These are phyloP conservation scores for Ploceus nigricollis DNA, from an alignment of 2,113 vertebrate genomes.

Conservation along the genomic window DNA sequence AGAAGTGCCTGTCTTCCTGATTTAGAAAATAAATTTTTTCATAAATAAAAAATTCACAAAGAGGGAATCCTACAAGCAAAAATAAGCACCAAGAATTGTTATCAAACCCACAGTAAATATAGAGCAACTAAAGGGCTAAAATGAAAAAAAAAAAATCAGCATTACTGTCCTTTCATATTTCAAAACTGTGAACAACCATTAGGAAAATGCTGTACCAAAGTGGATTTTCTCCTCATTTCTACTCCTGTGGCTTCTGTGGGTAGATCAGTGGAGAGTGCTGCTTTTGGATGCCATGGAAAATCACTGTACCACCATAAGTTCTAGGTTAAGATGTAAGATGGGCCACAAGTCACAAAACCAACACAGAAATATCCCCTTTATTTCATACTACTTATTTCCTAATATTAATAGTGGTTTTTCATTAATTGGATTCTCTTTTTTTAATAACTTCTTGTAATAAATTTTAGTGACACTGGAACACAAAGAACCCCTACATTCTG, in stretches of 20 bases:
- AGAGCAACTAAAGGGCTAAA: background rate
- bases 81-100: background rate
- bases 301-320: background rate
- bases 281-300: background rate
- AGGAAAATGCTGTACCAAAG: background rate
- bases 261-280: background rate
- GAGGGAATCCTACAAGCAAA: background rate
- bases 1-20: background rate
- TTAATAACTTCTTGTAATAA: background rate
- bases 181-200: background rate
- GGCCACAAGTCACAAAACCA: background rate
- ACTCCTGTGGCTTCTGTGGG: background rate
- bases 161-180: background rate
- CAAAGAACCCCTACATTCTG: background rate
- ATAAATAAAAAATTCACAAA: background rate
- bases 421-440: background rate
- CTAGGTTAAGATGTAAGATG: background rate
- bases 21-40: background rate
- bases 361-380: background rate
- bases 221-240: background rate
- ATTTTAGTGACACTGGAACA: background rate
- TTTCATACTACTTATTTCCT: background rate
- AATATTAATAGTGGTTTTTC: background rate
- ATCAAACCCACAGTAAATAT: background rate
- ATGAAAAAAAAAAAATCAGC: too few relatives aligned